Evolutionary conservation across 2,113 vertebrate species (phyloP).

Genomic region (Tiliqua scincoides): DNA sequence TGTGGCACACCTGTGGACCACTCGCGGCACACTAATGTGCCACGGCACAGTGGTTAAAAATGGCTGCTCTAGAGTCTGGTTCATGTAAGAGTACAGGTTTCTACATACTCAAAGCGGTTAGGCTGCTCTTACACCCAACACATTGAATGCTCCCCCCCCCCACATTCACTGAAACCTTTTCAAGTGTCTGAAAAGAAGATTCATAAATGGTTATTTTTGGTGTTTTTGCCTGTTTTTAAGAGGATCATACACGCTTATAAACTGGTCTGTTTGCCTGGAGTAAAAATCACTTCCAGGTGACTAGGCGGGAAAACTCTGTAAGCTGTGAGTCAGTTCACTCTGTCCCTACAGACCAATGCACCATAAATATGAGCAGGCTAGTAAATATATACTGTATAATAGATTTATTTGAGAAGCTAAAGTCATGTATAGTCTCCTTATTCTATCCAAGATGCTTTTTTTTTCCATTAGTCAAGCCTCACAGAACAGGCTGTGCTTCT

Average conservation of each 20-base stretch:
- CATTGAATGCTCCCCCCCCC: too few relatives aligned
- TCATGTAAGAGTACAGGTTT: too few relatives aligned
- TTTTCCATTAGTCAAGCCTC: not conserved
- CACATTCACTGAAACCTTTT: too few relatives aligned
- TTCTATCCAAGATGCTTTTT: not conserved
- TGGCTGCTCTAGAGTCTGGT: too few relatives aligned
- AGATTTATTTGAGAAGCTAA: not conserved
- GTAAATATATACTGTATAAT: too few relatives aligned
- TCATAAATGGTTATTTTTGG: not conserved
- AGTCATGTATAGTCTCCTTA: not conserved
- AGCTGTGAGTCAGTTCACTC: not conserved
- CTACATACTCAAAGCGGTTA: too few relatives aligned
- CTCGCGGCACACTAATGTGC: too few relatives aligned
- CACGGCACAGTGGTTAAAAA: too few relatives aligned
- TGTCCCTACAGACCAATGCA: not conserved
- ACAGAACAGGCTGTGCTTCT: not conserved
- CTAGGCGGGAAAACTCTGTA: not conserved
- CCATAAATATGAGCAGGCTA: not conserved
- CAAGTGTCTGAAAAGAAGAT: not conserved
- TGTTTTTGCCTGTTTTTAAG: not conserved
- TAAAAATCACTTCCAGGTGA: not conserved
- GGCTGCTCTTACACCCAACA: too few relatives aligned
- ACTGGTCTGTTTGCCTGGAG: not conserved
- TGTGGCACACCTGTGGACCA: too few relatives aligned
- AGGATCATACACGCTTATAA: not conserved